Conservation (phyloP, 2,797 vertebrate genomes). For the Gallinago solitaria region DNA sequence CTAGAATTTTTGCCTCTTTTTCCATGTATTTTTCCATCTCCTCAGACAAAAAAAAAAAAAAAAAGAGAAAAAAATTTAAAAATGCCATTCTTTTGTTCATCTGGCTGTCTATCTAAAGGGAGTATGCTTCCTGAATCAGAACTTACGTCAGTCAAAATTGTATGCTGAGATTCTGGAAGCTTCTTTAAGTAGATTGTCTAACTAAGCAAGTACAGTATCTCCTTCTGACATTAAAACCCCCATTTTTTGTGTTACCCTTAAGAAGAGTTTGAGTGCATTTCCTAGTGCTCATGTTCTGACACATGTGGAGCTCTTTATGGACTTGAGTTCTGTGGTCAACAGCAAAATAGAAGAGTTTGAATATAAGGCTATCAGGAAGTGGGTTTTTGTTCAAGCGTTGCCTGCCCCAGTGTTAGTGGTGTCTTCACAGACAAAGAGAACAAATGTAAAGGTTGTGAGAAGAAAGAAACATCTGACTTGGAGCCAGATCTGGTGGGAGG, state of each 20-base stretch:
- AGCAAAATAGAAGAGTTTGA: not conserved
- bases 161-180: not conserved
- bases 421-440: not conserved
- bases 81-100: not conserved
- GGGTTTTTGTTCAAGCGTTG: not conserved
- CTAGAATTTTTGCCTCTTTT: not conserved
- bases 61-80: too few relatives aligned
- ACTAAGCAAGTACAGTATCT: not conserved
- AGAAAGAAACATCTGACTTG: not conserved
- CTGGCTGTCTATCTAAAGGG: not conserved
- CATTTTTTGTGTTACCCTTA: not conserved
- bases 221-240: not conserved
- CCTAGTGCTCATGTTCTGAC: not conserved
- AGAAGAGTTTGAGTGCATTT: not conserved
- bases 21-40: not conserved
- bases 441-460: not conserved
- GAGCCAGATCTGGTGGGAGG: not conserved
- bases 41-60: not conserved
- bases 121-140: not conserved
- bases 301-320: not conserved
- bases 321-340: not conserved
- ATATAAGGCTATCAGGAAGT: not conserved
- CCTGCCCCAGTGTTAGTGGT: accelerated
- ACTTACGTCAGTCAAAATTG: not conserved
- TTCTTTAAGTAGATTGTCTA: not conserved